Evolutionary conservation across 2,113 vertebrate genomes (phyloP), one percentile per base, ranked within the genome.

Genomic region (Oncorhynchus kisutch): DNA sequence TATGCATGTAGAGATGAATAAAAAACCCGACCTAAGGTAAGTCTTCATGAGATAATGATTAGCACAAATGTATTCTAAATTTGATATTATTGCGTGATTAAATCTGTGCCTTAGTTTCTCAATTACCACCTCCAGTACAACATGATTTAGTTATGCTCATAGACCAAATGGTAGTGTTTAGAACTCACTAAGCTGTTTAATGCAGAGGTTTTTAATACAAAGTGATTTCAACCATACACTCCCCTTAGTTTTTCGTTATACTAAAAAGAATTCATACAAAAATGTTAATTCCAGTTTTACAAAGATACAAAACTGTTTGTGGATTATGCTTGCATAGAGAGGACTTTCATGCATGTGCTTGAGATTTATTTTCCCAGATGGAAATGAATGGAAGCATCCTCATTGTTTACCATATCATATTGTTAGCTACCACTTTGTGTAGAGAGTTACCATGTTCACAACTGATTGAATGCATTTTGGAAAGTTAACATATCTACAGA

Each of bases 101-200:
- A 62, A 79, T 5, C 70, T 67, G 88, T 91, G 90, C 88, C 90
- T 91, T 90, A 86, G 70, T 74, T 78, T 85, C 65, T 70, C 22
- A 76, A 84, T 24, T 4, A n/a, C 6, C n/a, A 62, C 59, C 16
- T 62, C 59, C 5, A 62, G n/a, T 18, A 57, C 54, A 20, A 57
- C 18, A 18, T 18, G 13, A 20, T 18, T 57, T 57, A 57, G 16
- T 57, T 20, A 20, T 20, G 18, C 1, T 57, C 20, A 14, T 2
- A 57, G 54, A 57, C 18, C 54, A 57, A 57, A 57, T 20, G 1
- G 13, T 57, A 20, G 59, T n/a, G n/a, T 24, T 7, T 0, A 16
- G n/a, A 22, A 22, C 8, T 62, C 11, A 22, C n/a, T 62, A 22
- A 22, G 59, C 59, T 62, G 59, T n/a, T 62, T 11, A 62, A 22